Evolutionary conservation across 2,888 invertebrate genomes (phyloP).

Genomic region (Stenchaetothrips biformis): DNA sequence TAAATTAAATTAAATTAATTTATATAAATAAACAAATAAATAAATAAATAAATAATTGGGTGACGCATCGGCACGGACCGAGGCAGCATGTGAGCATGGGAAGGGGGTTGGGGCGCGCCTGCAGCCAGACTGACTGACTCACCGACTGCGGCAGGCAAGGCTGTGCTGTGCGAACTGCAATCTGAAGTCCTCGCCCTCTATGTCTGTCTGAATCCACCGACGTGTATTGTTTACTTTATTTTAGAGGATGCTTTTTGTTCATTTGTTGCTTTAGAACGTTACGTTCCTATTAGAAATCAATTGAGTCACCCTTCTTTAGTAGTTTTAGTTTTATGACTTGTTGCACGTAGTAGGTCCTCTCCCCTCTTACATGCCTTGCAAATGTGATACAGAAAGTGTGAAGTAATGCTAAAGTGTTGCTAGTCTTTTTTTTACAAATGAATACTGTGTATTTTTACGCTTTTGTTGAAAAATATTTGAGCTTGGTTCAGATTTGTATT

Average conservation of each 20-base stretch:
- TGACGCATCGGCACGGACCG: too few relatives aligned
- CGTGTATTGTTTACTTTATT: too few relatives aligned
- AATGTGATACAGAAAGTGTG: conserved; percentile 11
- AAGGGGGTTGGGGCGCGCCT: too few relatives aligned
- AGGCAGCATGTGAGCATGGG: too few relatives aligned
- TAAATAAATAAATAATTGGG: not conserved
- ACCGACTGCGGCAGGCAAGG: too few relatives aligned
- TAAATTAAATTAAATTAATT: conserved; percentile 9
- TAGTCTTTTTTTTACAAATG: conserved; percentile 24
- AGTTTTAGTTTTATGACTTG: not conserved
- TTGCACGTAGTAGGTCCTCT: conserved; percentile 13
- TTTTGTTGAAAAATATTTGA: conserved; percentile 5
- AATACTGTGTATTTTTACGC: conserved; percentile 25
- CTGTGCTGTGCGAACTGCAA: too few relatives aligned
- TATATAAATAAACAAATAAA: not conserved
- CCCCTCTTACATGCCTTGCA: conserved; percentile 22
- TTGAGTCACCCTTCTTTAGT: not conserved
- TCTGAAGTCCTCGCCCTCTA: too few relatives aligned
- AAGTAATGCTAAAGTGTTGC: conserved; percentile 20
- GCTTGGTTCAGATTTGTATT: conserved; percentile 16
- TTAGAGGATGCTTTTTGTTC: not conserved
- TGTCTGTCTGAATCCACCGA: too few relatives aligned
- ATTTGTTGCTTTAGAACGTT: not conserved
- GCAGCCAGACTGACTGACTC: too few relatives aligned
- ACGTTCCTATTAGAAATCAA: conserved; percentile 2